Evolutionary conservation across 2,888 invertebrate species (phyloP).

Genomic region (Agrypnus murinus): DNA sequence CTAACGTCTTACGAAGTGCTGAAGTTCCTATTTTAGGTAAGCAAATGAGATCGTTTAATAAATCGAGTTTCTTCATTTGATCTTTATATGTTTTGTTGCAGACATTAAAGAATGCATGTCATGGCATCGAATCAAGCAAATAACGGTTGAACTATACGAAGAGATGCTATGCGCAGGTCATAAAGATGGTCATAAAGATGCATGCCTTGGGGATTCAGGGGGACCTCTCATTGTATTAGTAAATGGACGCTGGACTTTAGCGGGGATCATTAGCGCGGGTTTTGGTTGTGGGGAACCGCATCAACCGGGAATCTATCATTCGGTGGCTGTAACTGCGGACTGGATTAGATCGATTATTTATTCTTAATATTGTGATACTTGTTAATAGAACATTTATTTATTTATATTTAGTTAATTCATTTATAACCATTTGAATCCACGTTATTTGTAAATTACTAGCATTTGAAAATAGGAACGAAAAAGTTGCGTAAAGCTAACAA

Average conservation of each 20-base stretch:
- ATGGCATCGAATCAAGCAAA: conserved; percentile 89
- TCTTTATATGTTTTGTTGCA: conserved; percentile 62
- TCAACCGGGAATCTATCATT: conserved; percentile 91
- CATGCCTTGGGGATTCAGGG: conserved; percentile 88
- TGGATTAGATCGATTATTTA: conserved; percentile 79
- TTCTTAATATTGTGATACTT: conserved; percentile 49
- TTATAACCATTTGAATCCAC: no score
- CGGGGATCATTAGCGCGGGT: conserved; percentile 89
- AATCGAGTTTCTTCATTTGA: no score
- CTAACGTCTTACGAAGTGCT: conserved; percentile 86
- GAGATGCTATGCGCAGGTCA: conserved; percentile 92
- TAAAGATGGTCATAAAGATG: conserved; percentile 87
- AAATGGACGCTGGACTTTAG: conserved; percentile 82
- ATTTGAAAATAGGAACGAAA: no score
- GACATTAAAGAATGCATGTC: conserved; percentile 83
- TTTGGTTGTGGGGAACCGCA: conserved; percentile 90
- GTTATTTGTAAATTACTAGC: no score
- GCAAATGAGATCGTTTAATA: conserved; percentile 61
- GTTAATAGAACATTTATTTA: conserved; percentile 5
- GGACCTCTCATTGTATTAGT: conserved; percentile 84
- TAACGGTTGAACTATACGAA: conserved; percentile 82
- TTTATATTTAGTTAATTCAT: conserved; percentile 4
- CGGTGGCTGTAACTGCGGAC: conserved; percentile 80
- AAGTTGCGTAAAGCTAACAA: no score
- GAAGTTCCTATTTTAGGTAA: conserved; percentile 87